phyloP scores from a whole-genome alignment of 2,797 vertebrate species.

The Kryptopterus vitreolus region DNA sequence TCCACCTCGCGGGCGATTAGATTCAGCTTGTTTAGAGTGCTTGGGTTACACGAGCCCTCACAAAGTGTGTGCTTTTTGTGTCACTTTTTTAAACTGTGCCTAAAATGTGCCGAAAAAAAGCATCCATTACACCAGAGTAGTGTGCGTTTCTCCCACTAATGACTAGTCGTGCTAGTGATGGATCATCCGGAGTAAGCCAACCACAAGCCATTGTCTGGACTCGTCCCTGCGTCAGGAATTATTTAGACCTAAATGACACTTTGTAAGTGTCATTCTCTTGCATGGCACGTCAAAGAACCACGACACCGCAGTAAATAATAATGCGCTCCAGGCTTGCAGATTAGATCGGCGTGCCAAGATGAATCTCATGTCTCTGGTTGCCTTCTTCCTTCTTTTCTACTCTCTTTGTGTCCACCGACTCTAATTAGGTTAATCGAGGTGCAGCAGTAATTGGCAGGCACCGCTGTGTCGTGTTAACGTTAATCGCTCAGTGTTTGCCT shows the following conservation, averaged over 20 bases:
- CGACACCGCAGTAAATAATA: slow-evolving; percentile 10
- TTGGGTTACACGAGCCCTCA: not conserved
- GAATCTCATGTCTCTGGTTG: slow-evolving; percentile 8
- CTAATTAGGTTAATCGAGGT: slow-evolving; percentile 81
- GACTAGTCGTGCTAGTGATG: slow-evolving; percentile 50
- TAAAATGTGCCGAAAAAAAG: not conserved
- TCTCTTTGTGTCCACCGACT: slow-evolving; percentile 40
- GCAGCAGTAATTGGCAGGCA: slow-evolving; percentile 63
- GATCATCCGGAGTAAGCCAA: slow-evolving; percentile 31
- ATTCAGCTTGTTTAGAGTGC: not conserved
- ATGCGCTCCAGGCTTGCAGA: not conserved
- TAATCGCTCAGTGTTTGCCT: slow-evolving; percentile 40
- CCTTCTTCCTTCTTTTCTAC: slow-evolving; percentile 13
- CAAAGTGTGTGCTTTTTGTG: not conserved
- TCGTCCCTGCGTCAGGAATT: slow-evolving; percentile 18
- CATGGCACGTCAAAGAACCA: slow-evolving; percentile 11
- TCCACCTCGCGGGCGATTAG: not conserved
- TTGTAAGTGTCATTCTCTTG: not conserved
- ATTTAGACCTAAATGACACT: slow-evolving; percentile 3
- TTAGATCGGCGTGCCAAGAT: slow-evolving; percentile 18
- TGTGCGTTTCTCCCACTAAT: not conserved
- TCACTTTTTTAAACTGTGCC: not conserved
- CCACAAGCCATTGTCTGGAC: slow-evolving; percentile 16
- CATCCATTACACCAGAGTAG: slow-evolving; percentile 53
- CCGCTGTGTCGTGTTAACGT: slow-evolving; percentile 43